A percentile compares a stretch with the other conserved stretches of the same genome.
phyloP scores from a whole-genome alignment of 2,888 invertebrate genomes.

The Trichopria drosophilae region DNA sequence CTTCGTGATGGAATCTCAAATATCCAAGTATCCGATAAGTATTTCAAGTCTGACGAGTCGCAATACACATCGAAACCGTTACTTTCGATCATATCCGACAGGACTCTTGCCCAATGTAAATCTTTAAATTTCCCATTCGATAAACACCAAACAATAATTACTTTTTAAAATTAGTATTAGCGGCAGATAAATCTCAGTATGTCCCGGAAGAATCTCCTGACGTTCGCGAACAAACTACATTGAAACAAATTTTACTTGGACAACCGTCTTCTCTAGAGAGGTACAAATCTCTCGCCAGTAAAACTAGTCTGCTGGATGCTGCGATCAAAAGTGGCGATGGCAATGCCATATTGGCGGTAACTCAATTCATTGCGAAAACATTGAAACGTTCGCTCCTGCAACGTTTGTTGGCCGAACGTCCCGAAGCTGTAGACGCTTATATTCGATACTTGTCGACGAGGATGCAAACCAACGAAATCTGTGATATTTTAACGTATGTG shows the following conservation, averaged over 20 bases:
- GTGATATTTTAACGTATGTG: constrained; percentile 71
- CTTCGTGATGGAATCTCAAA: constrained; percentile 55
- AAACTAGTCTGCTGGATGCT: constrained; percentile 72
- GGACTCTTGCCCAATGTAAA: constrained; percentile 55
- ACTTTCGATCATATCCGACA: constrained; percentile 58
- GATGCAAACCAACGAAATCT: constrained; percentile 69
- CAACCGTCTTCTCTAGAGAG: constrained; percentile 61
- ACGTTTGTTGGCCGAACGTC: constrained; percentile 69
- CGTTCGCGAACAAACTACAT: constrained; percentile 58
- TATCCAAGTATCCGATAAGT: constrained; percentile 44
- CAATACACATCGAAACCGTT: constrained; percentile 50
- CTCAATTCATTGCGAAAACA: constrained; percentile 75
- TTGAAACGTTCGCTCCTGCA: constrained; percentile 73
- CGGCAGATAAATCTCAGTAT: constrained; percentile 54
- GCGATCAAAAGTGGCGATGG: constrained; percentile 75
- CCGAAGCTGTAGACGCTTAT: constrained; percentile 74
- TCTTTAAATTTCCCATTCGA: constrained; percentile 6
- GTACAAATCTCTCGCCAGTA: constrained; percentile 64
- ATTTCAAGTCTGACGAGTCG: constrained; percentile 43
- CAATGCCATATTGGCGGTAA: constrained; percentile 73
- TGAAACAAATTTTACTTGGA: constrained; percentile 61
- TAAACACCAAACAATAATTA: background rate
- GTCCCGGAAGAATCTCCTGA: constrained; percentile 44
- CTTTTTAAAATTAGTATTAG: constrained; percentile 54
- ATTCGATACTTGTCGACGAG: constrained; percentile 72